Evolutionary conservation across 2,888 invertebrate species (phyloP).

Genomic region (Trissolcus brochymenae): DNA sequence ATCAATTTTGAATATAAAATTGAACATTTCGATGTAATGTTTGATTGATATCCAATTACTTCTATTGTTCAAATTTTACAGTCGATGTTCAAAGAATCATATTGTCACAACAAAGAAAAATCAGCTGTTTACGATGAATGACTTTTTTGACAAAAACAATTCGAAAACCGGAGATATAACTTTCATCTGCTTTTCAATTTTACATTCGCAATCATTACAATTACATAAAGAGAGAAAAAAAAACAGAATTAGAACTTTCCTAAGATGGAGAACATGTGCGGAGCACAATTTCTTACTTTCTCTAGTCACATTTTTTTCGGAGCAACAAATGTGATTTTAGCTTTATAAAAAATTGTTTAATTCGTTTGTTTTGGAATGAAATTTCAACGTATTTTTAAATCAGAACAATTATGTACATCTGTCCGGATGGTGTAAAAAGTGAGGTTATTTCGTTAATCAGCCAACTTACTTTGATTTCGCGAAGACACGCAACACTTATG

Average conservation of each 20-base stretch:
- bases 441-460: constrained; percentile 14
- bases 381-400: neutral
- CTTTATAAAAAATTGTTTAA: neutral
- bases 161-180: neutral
- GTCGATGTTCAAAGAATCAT: no score
- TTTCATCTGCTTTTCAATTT: neutral
- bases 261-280: constrained; percentile 14
- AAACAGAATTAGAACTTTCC: neutral
- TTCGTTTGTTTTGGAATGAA: neutral
- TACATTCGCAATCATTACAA: neutral
- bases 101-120: no score
- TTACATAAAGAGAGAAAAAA: neutral
- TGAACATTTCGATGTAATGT: neutral
- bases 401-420: neutral
- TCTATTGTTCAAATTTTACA: neutral
- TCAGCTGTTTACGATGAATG: no score
- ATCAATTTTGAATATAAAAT: neutral
- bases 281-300: constrained; percentile 15
- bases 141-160: no score
- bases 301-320: constrained; percentile 4
- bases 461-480: constrained; percentile 14
- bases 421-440: constrained; percentile 11
- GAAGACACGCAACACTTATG: constrained; percentile 20
- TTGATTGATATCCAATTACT: neutral
- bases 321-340: neutral